phyloP scores from a whole-genome alignment of 1,140 invertebrate species.

The Thalassaphorura encarpata region DNA sequence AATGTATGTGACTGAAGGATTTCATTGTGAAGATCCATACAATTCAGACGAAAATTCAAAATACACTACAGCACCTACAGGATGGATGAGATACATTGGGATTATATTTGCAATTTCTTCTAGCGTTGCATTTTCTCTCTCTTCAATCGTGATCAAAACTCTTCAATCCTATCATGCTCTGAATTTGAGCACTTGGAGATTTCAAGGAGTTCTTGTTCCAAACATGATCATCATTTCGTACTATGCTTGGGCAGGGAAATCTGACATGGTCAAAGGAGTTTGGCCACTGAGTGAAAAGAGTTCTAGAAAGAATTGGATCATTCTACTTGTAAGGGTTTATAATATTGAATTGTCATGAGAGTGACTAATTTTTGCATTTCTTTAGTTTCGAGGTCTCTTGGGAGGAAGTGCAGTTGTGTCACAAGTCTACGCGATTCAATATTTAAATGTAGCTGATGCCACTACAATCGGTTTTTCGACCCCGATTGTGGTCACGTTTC shows the following conservation, averaged over 20 bases:
- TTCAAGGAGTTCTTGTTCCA: slow-evolving; percentile 16
- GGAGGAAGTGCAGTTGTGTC: slow-evolving; percentile 7
- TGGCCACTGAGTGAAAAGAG: too few relatives aligned
- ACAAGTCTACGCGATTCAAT: slow-evolving; percentile 14
- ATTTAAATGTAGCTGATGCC: slow-evolving; percentile 9
- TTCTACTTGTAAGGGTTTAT: too few relatives aligned
- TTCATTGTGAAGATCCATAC: too few relatives aligned
- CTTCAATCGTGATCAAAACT: background rate
- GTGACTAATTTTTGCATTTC: too few relatives aligned
- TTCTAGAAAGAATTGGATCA: too few relatives aligned
- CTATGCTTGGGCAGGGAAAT: too few relatives aligned
- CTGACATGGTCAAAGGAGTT: too few relatives aligned
- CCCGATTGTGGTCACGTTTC: background rate
- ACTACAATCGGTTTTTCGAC: slow-evolving; percentile 9
- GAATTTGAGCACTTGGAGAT: slow-evolving; percentile 10
- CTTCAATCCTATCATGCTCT: background rate
- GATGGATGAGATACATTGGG: slow-evolving; percentile 9
- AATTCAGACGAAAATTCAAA: too few relatives aligned
- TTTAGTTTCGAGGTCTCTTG: slow-evolving; percentile 4
- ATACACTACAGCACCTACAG: too few relatives aligned
- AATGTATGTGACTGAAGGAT: too few relatives aligned
- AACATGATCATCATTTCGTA: too few relatives aligned
- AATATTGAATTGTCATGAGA: too few relatives aligned
- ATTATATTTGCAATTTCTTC: slow-evolving; percentile 6
- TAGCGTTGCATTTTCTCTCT: slow-evolving; percentile 1